Conservation (phyloP, 2,113 vertebrate species). For the Paramisgurnus dabryanus region DNA sequence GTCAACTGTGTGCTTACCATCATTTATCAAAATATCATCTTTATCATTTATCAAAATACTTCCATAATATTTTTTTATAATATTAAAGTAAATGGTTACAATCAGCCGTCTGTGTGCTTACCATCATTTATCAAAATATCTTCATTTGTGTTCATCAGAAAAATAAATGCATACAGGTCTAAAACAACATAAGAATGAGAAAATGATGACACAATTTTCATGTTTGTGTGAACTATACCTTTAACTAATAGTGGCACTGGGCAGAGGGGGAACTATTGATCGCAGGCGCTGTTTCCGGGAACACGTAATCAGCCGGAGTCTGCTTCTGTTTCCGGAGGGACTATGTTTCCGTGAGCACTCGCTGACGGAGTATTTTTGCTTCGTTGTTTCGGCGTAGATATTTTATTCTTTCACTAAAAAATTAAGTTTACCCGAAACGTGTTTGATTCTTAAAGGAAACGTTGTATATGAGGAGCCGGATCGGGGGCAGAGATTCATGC, state of each 20-base stretch:
- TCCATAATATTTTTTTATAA: no score
- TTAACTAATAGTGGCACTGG: background rate
- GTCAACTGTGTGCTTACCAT: no score
- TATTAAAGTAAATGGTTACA: no score
- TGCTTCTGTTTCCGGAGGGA: slow-evolving; percentile 24
- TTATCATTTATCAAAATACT: no score
- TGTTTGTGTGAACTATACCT: no score
- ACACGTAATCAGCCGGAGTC: background rate
- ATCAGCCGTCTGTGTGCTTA: no score
- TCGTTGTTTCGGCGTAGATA: slow-evolving; percentile 16
- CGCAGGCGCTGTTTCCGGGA: background rate
- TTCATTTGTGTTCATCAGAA: no score
- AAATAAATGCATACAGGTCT: no score
- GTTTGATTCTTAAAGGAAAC: background rate
- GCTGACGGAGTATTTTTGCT: slow-evolving; percentile 38
- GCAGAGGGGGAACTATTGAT: background rate
- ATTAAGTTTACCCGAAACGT: background rate
- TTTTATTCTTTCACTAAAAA: background rate
- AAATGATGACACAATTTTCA: no score
- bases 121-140: no score
- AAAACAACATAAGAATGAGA: no score
- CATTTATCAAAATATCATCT: no score
- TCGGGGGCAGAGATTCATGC: background rate
- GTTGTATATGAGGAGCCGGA: background rate
- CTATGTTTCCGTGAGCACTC: slow-evolving; percentile 39